Base-by-base conservation (phyloP, 1,140 invertebrate species). In the Halesus radiatus region DNA sequence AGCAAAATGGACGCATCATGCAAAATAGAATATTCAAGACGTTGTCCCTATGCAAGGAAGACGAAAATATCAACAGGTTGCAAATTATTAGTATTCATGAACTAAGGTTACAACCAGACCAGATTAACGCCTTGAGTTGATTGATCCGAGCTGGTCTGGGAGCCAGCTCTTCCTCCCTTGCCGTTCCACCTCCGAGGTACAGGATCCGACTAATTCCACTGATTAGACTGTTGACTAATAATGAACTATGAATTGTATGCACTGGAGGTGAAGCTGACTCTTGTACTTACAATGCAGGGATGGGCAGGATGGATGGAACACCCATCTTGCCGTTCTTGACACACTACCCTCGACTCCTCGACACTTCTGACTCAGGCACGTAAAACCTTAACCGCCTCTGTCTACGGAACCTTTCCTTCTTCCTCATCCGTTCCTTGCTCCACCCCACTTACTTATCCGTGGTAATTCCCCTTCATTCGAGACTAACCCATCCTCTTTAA, bases 321-420 rank as follows among this genome's bases (percentile, higher is more conserved):
- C 75, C 79, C 58, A 76, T 83, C 58, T 64, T 83, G 29, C 77
- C 82, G 80, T 70, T 83, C 77, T 79, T 83, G 82, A 81, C 82
- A 83, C 82, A 80, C 73, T 74, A 81, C 78, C 82, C 76, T 79
- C 76, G 76, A 56, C 77, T 83, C 79, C 73, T 80, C 79, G 82
- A 83, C 76, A 79, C 82, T 76, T 79, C 82, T 81, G 82, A 83
- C 62, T 70, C 79, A 83, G 82, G 82, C 82, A 83, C 82, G 82
- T 83, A 83, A 83, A 83, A 77, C 79, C 76, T 56, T 83, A 83
- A 83, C 81, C 80, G 32, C 56, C 58, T 62, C 64, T 73, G 37
- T 76, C 72, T 68, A 16, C 45, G 6, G 10, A 45, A 20, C 53
- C 72, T 29, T 29, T 29, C 26, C 18, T 29, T 37, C 73, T 45